Percentiles rank a stretch among this genome's conserved stretches.
phyloP scores from a whole-genome alignment of 1,140 invertebrate genomes.

The Drosophila azteca region DNA sequence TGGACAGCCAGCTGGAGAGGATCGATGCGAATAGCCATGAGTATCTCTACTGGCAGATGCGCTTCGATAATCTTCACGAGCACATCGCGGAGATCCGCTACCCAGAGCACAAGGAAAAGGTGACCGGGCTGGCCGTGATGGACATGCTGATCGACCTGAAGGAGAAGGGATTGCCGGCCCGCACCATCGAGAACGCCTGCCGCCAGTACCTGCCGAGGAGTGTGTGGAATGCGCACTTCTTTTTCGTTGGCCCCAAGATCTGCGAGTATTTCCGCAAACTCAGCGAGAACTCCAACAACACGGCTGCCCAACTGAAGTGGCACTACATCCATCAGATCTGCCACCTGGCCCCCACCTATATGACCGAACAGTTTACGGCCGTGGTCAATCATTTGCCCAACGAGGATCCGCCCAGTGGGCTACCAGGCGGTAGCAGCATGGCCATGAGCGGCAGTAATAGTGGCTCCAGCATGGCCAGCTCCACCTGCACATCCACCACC shows the following conservation, averaged over 20 bases:
- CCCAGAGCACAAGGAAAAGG: constrained; percentile 89
- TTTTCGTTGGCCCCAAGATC: constrained; percentile 91
- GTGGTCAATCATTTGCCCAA: constrained; percentile 82
- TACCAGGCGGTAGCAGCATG: constrained; percentile 12
- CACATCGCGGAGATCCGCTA: constrained; percentile 91
- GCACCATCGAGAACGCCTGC: constrained; percentile 89
- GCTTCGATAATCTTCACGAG: constrained; percentile 91
- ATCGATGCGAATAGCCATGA: constrained; percentile 90
- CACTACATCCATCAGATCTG: constrained; percentile 91
- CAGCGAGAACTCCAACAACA: constrained; percentile 86
- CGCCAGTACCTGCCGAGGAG: constrained; percentile 92
- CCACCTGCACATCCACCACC: constrained; percentile 43
- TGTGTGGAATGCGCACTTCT: constrained; percentile 88
- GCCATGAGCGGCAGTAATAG: constrained; percentile 7
- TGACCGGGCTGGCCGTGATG: constrained; percentile 91
- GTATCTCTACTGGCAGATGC: constrained; percentile 93
- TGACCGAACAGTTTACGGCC: constrained; percentile 90
- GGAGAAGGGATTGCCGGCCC: constrained; percentile 87
- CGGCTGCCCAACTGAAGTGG: constrained; percentile 88
- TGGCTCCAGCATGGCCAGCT: constrained; percentile 22
- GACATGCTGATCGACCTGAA: constrained; percentile 92
- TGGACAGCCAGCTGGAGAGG: constrained; percentile 86
- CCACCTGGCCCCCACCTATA: constrained; percentile 91
- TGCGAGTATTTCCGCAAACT: constrained; percentile 87
- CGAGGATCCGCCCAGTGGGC: constrained; percentile 33